Percentiles rank a stretch among this genome's conserved stretches.
Conservation (phyloP, 2,888 invertebrate species). For the Orthosia gracilis region DNA sequence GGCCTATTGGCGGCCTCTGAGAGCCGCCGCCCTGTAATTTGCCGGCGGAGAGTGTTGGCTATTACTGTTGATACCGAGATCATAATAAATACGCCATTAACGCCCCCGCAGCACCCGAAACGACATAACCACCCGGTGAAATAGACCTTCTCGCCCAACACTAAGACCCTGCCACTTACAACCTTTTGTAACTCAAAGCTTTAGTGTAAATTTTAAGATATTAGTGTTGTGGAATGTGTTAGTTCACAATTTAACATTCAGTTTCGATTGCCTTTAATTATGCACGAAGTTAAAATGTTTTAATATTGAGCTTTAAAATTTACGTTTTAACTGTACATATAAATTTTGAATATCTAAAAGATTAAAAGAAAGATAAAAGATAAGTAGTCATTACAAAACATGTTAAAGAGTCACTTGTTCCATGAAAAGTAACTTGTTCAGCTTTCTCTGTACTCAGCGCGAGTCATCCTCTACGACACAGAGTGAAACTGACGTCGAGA, state of each 20-base stretch:
- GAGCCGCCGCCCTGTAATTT: constrained; percentile 91
- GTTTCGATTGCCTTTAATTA: constrained; percentile 65
- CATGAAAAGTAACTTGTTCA: constrained; percentile 5
- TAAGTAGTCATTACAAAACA: background rate
- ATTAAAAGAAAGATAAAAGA: background rate
- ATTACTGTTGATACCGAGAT: constrained; percentile 91
- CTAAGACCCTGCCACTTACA: constrained; percentile 51
- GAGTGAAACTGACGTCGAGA: constrained; percentile 46
- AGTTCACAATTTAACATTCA: constrained; percentile 62
- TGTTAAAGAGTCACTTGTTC: background rate
- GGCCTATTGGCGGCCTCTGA: constrained; percentile 84
- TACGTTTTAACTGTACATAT: constrained; percentile 7
- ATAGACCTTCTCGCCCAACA: constrained; percentile 43
- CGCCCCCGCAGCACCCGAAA: constrained; percentile 90
- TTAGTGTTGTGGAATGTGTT: constrained; percentile 73
- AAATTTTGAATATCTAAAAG: background rate
- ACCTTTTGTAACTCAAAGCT: constrained; percentile 48
- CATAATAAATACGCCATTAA: constrained; percentile 91
- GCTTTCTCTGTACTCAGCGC: constrained; percentile 5
- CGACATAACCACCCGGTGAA: constrained; percentile 81
- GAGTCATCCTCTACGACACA: constrained; percentile 13
- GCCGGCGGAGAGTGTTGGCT: constrained; percentile 90
- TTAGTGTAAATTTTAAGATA: constrained; percentile 80
- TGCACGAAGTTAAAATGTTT: constrained; percentile 55
- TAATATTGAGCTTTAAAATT: constrained; percentile 37